Evolutionary conservation across 2,797 vertebrate genomes (phyloP).

Genomic region (Aldrovandia affinis): DNA sequence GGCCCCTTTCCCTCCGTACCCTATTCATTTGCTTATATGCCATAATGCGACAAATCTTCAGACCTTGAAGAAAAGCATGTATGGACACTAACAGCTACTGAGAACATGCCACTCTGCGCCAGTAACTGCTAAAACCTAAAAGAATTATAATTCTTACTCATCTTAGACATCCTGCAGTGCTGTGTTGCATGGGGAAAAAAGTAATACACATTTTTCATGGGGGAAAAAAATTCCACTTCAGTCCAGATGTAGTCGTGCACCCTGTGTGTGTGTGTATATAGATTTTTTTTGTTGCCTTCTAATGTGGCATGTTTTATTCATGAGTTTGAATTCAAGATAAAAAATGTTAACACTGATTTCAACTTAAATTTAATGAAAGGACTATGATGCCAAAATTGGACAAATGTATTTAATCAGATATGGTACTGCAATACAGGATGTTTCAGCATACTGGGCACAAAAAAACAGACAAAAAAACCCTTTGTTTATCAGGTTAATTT

Average conservation of each 20-base stretch:
- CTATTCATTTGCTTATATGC: too few species aligned
- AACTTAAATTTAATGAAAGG: constrained; percentile 25
- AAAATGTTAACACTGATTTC: too few species aligned
- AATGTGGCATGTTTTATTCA: constrained; percentile 26
- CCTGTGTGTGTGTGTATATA: neutral
- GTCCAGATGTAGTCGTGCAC: neutral
- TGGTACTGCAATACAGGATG: neutral
- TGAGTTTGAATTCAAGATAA: constrained; percentile 22
- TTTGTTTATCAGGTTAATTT: neutral
- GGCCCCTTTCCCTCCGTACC: neutral
- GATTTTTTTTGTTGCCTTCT: constrained; percentile 31
- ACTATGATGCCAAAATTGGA: constrained; percentile 10
- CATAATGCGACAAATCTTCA: neutral
- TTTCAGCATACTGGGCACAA: neutral
- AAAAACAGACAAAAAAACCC: neutral
- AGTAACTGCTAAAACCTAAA: neutral
- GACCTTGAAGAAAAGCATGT: neutral
- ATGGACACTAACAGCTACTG: neutral
- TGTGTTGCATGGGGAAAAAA: neutral
- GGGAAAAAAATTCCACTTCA: neutral
- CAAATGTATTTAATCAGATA: neutral
- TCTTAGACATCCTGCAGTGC: neutral
- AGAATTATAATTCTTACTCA: neutral
- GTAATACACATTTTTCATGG: neutral
- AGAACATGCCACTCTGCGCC: neutral